These are phyloP conservation scores for Sipha maydis DNA, from an alignment of 2,888 invertebrate genomes.

Conservation along the genomic window DNA sequence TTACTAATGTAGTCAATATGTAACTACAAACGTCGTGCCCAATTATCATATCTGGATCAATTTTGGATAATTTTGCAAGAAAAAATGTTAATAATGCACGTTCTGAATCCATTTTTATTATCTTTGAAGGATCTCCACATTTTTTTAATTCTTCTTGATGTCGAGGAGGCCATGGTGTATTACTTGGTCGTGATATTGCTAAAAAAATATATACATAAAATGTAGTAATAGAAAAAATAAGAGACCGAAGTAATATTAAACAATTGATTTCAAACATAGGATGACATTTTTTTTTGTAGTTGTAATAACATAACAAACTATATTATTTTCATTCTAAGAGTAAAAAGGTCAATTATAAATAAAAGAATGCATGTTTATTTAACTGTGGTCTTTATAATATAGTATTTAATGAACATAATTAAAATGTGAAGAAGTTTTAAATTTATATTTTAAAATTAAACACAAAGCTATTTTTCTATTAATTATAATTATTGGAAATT, in stretches of 20 bases:
- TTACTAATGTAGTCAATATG: constrained; percentile 89
- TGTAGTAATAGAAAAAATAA: not conserved
- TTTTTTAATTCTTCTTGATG: constrained; percentile 74
- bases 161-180: constrained; percentile 85
- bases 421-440: too few relatives aligned
- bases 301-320: not conserved
- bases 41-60: constrained; percentile 93
- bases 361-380: too few relatives aligned
- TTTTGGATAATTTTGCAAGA: constrained; percentile 83
- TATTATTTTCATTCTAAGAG: not conserved
- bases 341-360: not conserved
- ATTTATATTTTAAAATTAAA: too few relatives aligned
- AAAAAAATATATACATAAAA: constrained; percentile 63
- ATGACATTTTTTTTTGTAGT: too few relatives aligned
- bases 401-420: too few relatives aligned
- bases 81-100: constrained; percentile 86
- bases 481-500: too few relatives aligned
- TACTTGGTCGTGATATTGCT: constrained; percentile 85
- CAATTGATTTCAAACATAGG: not conserved
- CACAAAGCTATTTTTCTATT: too few relatives aligned
- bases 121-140: constrained; percentile 65
- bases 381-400: too few relatives aligned
- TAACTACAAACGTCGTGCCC: constrained; percentile 93
- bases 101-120: constrained; percentile 78
- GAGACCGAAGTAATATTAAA: not conserved